Base-by-base conservation (phyloP, 2,797 vertebrate genomes). In the Galagoides demidoff region DNA sequence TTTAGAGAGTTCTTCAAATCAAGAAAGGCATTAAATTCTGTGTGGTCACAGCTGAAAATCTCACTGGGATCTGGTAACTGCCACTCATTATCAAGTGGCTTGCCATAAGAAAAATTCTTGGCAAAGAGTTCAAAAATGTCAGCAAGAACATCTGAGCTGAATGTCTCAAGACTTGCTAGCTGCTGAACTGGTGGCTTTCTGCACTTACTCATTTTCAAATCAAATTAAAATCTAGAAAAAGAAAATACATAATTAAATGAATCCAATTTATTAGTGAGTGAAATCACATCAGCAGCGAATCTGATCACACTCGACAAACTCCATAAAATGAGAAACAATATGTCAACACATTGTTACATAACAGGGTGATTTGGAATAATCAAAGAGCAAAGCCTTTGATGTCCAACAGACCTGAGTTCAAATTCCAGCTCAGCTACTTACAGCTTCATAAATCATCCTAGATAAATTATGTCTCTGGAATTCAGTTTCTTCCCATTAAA, bases 1-100 rank as follows among this genome's bases (percentile, higher is more conserved):
- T 99, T 99, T 87, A 99, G 98, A 0, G 99, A 99, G 4, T 93
- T 98, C 97, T 99, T 99, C 96, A 99, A 98, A 82, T 97, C 97
- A 96, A 99, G 99, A 77, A 99, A 99, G 0, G 55, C 97, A 55
- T 45, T 10, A 88, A 99, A 98, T 94, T 98, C 97, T 85, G 96
- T 93, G 2, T 98, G 98, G 5, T 98, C 86, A 2, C 98, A 98
- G 0, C 96, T 98, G 66, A 99, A 99, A 74, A 98, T 96, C 16
- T 98, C 97, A 0, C 93, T 98, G 17, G 98, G 97, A 95, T 99
- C 98, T 1, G 99, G 99, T n/a, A 99, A 96, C 71, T 94, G 89
- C 99, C 99, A 99, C 55, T 99, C 98, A 7, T 96, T 96, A 31
- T 95, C 95, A 17, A 96, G 20, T 0, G 99, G 99, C 92, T 99